These are phyloP conservation scores for Musca vetustissima DNA, from an alignment of 1,140 invertebrate genomes.

Conservation along the genomic window DNA sequence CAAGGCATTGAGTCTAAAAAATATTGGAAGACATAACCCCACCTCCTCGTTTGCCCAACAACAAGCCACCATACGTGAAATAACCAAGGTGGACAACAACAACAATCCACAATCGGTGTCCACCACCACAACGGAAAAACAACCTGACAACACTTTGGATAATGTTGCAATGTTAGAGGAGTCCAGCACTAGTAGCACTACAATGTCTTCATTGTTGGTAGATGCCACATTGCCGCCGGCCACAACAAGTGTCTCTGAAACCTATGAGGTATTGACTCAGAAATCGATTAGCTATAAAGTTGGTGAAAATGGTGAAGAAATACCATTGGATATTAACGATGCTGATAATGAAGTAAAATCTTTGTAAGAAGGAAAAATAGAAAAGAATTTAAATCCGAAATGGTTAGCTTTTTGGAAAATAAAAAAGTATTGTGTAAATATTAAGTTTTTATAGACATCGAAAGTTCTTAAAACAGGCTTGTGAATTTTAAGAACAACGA, in stretches of 20 bases:
- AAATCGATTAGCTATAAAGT: conserved; percentile 53
- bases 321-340: conserved; percentile 48
- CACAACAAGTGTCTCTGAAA: conserved; percentile 23
- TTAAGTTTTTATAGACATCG: not conserved
- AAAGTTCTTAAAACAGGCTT: not conserved
- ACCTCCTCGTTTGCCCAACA: too few relatives aligned
- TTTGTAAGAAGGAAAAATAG: not conserved
- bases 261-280: conserved; percentile 48
- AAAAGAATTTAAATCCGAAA: not conserved
- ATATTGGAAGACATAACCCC: not conserved
- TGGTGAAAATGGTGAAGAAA: conserved; percentile 49
- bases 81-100: not conserved
- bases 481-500: not conserved
- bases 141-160: not conserved
- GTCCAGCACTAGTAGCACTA: too few relatives aligned
- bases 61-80: not conserved
- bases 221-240: not conserved
- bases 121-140: not conserved
- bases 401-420: too few relatives aligned
- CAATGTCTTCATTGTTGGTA: too few relatives aligned
- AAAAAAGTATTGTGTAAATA: not conserved
- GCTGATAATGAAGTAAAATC: conserved; percentile 46
- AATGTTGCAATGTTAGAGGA: too few relatives aligned
- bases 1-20: not conserved
- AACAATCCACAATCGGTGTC: too few relatives aligned